phyloP scores from a whole-genome alignment of 2,888 invertebrate genomes.

The Hoplodrina blanda region DNA sequence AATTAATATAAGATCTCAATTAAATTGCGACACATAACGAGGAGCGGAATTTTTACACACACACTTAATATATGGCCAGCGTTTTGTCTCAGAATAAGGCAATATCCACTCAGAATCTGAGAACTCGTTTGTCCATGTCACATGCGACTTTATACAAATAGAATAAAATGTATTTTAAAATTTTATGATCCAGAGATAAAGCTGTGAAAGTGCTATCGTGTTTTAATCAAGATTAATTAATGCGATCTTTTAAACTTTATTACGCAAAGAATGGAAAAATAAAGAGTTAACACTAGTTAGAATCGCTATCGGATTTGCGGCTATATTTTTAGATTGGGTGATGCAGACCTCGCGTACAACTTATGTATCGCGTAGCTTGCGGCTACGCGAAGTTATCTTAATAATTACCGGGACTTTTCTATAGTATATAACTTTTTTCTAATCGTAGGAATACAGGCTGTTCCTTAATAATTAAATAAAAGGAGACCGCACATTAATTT shows the following conservation, averaged over 20 bases:
- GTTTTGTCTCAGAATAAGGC: constrained; percentile 82
- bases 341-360: constrained; percentile 33
- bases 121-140: constrained; percentile 81
- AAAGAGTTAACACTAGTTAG: constrained; percentile 57
- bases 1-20: constrained; percentile 91
- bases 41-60: constrained; percentile 85
- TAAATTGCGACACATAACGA: constrained; percentile 90
- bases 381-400: constrained; percentile 25
- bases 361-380: constrained; percentile 21
- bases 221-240: constrained; percentile 71
- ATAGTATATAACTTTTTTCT: constrained; percentile 31
- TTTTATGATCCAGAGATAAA: constrained; percentile 73
- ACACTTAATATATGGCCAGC: constrained; percentile 78
- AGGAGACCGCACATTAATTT: constrained; percentile 80
- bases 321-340: constrained; percentile 44
- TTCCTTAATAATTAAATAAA: constrained; percentile 63
- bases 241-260: constrained; percentile 53
- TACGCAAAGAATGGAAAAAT: constrained; percentile 57
- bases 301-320: constrained; percentile 46
- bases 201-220: constrained; percentile 71
- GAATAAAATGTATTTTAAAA: constrained; percentile 75
- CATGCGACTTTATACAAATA: constrained; percentile 72
- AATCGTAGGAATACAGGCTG: constrained; percentile 29
- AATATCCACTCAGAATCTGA: constrained; percentile 82
- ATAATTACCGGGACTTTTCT: constrained; percentile 34